Evolutionary conservation across 2,113 vertebrate species (phyloP).

Genomic region (Tupaia tana): DNA sequence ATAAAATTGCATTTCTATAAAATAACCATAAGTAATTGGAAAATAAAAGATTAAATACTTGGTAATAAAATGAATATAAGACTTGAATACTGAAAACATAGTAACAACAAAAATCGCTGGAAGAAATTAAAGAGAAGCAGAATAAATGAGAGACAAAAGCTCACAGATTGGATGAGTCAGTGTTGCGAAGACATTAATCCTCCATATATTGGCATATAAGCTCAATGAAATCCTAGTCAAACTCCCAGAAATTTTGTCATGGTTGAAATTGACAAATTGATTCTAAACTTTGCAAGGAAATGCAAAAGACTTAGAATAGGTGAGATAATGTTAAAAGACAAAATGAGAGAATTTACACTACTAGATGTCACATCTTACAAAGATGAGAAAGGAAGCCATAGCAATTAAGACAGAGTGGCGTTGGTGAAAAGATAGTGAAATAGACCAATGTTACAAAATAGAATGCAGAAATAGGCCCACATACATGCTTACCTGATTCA

Average conservation of each 20-base stretch:
- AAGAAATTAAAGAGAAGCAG: background rate
- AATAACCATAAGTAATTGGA: conserved; percentile 13
- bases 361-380: background rate
- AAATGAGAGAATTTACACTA: background rate
- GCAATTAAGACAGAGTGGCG: background rate
- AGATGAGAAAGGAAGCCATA: background rate
- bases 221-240: conserved; percentile 1
- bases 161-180: background rate
- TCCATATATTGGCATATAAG: background rate
- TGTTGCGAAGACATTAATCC: background rate
- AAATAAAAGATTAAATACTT: conserved; percentile 8
- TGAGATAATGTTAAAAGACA: conserved; percentile 17
- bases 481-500: background rate
- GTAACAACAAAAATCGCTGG: background rate
- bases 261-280: background rate
- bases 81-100: background rate
- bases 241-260: conserved; percentile 22
- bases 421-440: background rate
- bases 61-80: conserved; percentile 10
- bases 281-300: conserved; percentile 45
- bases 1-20: background rate
- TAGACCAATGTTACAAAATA: background rate
- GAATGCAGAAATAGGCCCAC: background rate
- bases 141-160: background rate
- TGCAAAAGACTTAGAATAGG: background rate